Evolutionary conservation across 2,888 invertebrate species (phyloP), one percentile per base, ranked within the genome.

Genomic region (Callyntrura sp.): DNA sequence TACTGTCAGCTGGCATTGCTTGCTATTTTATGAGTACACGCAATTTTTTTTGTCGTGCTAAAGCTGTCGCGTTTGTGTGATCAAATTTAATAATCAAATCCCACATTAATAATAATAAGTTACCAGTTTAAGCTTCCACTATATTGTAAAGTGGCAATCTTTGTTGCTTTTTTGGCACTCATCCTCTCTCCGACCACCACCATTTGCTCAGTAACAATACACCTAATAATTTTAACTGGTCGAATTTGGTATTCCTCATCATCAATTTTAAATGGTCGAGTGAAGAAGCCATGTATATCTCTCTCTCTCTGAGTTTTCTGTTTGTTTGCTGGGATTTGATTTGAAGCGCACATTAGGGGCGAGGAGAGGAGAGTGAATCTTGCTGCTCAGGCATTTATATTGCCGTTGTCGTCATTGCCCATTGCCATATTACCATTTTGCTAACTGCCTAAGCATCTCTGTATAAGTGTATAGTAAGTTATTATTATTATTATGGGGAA

Each of bases 121-220:
- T 35, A 35, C n/a, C n/a, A n/a, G n/a, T n/a, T n/a, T n/a, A n/a
- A n/a, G n/a, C n/a, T n/a, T n/a, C n/a, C n/a, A n/a, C n/a, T n/a
- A n/a, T 20, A 20, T 48, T 45, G 9, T 45, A 48, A 48, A n/a
- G 78, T 28, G 51, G n/a, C n/a, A n/a, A 78, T 51, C 25, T 55
- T 78, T 78, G 51, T 78, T 62, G 65, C 35, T 78, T 85, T 85
- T 62, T 85, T 85, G 85, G 85, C 85, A 78, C 51, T 65, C 76
- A 55, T 84, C 51, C 73, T 25, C n/a, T 55, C 68, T 0, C 45
- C 35, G 20, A 81, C 81, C n/a, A n/a, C n/a, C 62, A 65, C 82
- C 82, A 83, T 68, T 76, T 85, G 12, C 23, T 45, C 48, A 78
- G 78, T 85, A 85, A 85, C 65, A 78, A 85, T n/a, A 85, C 78